phyloP scores from a whole-genome alignment of 2,113 vertebrate genomes.

The Tringa solitaria region DNA sequence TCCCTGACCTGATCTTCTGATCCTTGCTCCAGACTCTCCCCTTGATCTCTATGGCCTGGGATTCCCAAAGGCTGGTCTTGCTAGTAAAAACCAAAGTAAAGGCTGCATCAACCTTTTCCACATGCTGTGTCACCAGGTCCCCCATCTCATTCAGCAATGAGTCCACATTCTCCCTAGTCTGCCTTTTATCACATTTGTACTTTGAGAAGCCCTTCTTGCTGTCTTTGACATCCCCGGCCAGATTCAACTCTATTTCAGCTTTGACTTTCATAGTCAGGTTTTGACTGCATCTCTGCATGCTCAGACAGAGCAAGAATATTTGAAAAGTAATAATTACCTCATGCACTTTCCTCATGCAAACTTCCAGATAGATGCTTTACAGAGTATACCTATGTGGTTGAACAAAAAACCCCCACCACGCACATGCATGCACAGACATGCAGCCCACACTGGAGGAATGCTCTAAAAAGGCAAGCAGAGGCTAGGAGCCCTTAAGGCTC shows the following conservation, averaged over 20 bases:
- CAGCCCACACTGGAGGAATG: neutral
- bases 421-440: fast-evolving
- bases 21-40: neutral
- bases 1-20: neutral
- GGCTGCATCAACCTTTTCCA: neutral
- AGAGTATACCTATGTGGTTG: neutral
- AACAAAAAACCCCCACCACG: neutral
- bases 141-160: neutral
- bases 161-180: neutral
- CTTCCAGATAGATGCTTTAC: neutral
- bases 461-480: neutral
- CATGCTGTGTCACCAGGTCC: neutral
- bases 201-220: neutral
- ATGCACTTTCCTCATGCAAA: neutral
- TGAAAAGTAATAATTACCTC: neutral
- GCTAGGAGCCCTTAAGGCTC: neutral
- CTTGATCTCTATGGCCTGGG: neutral
- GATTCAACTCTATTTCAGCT: neutral
- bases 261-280: neutral
- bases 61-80: neutral
- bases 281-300: neutral
- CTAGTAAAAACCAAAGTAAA: neutral
- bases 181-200: neutral
- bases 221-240: neutral
- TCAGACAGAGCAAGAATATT: neutral